Base-by-base conservation (phyloP, 2,888 invertebrate genomes). In the Pseudococcus viburni region DNA sequence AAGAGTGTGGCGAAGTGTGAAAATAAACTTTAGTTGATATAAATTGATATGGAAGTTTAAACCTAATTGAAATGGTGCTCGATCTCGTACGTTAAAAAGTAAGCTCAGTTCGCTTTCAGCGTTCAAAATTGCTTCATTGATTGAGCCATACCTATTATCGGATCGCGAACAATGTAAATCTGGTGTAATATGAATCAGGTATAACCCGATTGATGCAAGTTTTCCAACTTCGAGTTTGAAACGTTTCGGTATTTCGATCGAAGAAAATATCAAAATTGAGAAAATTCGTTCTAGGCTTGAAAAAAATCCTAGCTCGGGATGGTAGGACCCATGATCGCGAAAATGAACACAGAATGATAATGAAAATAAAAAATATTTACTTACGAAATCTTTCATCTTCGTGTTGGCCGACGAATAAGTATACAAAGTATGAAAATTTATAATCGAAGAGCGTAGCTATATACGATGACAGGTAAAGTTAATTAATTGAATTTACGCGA, bases 351-450 rank as follows among this genome's bases (percentile, higher is more conserved):
- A 51, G 1, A 51, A 15, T 15, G 51, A 17, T 51, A 73, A 26
- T 33, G 33, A 26, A 73, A 59, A n/a, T 73, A 73, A 26, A 64
- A 64, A 73, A 73, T 73, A 33, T 59, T n/a, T 73, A 73, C 68
- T 73, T 33, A 73, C 68, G 68, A 73, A 26, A 33, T 12, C 6
- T 73, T 5, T 33, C 1, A 73, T 73, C 68, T 73, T 15, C 68
- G 26, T 73, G n/a, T 3, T 33, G 26, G 12, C 5, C 68, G 33
- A 73, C 68, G 33, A 26, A 33, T 33, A 73, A 12, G n/a, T 59
- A 19, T 19, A 59, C 12, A 73, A 8, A 33, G 68, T 26, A 33
- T 73, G 11, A 73, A 73, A 73, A 26, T 12, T 7, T n/a, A 19
- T 19, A 59, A 59, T 73, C 68, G 11, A 26, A 26, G 9, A 33